Evolutionary conservation across 2,888 invertebrate species (phyloP).

Genomic region (Trachelus tabidus): DNA sequence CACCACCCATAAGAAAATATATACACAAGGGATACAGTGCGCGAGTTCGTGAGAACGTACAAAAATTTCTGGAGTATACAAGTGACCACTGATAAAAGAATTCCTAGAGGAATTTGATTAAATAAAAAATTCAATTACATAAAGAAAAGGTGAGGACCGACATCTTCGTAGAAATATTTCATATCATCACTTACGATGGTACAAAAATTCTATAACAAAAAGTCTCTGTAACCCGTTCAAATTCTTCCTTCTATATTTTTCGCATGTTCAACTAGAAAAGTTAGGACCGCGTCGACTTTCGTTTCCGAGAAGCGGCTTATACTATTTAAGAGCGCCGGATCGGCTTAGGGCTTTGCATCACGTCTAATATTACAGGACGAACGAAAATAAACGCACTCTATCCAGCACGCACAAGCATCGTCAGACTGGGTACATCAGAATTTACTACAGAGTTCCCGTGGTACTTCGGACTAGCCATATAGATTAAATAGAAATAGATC

Average conservation of each 20-base stretch:
- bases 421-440: neutral
- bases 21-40: neutral
- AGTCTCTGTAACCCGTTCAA: neutral
- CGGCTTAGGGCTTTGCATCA: constrained; percentile 17
- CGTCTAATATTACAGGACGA: constrained; percentile 36
- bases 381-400: constrained; percentile 31
- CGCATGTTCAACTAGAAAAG: neutral
- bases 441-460: neutral
- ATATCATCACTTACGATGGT: no score
- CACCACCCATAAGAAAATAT: neutral
- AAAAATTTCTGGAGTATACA: neutral
- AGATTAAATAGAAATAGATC: neutral
- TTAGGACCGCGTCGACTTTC: neutral
- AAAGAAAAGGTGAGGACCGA: neutral
- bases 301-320: constrained; percentile 5
- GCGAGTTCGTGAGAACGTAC: neutral
- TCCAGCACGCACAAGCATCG: neutral
- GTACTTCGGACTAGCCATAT: neutral
- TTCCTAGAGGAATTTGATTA: neutral
- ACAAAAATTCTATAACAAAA: neutral
- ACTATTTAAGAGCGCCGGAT: constrained; percentile 6
- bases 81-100: neutral
- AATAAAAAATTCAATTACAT: no score
- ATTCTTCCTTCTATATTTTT: neutral
- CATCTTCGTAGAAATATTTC: neutral